A percentile compares a stretch with the other conserved stretches of the same genome.
Evolutionary conservation across 2,797 vertebrate genomes (phyloP).

Genomic region (Emydoidea blandingii): DNA sequence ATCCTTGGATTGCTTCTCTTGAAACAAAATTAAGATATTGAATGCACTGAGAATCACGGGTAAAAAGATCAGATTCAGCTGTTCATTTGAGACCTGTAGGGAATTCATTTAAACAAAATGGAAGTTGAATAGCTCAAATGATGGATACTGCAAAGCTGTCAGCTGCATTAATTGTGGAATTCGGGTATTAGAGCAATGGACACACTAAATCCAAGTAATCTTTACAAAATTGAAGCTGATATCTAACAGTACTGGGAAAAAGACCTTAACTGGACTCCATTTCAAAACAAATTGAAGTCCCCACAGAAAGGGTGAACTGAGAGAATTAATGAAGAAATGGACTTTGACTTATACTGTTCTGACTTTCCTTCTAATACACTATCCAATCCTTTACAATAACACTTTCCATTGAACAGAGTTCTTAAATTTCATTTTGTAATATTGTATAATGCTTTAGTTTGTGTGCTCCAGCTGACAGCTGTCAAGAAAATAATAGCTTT

Average conservation of each 20-base stretch:
- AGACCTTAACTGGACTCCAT: no score
- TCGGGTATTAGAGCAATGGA: not conserved
- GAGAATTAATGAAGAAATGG: no score
- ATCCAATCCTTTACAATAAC: no score
- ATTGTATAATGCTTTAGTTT: no score
- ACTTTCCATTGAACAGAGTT: no score
- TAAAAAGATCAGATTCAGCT: not conserved
- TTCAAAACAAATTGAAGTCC: no score
- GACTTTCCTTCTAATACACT: no score
- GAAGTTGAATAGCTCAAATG: not conserved
- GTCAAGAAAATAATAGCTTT: no score
- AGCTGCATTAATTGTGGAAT: not conserved
- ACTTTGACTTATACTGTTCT: no score
- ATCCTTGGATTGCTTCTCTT: not conserved
- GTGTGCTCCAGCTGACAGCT: no score
- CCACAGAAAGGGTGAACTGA: no score
- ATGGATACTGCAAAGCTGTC: not conserved
- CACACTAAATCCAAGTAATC: not conserved
- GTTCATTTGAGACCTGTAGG: not conserved
- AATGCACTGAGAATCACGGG: not conserved
- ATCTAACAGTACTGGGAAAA: not conserved
- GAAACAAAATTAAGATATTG: not conserved
- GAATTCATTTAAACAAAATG: not conserved
- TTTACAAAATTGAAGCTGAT: not conserved
- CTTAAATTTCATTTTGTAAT: no score